Percentiles rank a stretch among this genome's conserved stretches.
Evolutionary conservation across 2,113 vertebrate species (phyloP).

Genomic region (Stegostoma tigrinum): DNA sequence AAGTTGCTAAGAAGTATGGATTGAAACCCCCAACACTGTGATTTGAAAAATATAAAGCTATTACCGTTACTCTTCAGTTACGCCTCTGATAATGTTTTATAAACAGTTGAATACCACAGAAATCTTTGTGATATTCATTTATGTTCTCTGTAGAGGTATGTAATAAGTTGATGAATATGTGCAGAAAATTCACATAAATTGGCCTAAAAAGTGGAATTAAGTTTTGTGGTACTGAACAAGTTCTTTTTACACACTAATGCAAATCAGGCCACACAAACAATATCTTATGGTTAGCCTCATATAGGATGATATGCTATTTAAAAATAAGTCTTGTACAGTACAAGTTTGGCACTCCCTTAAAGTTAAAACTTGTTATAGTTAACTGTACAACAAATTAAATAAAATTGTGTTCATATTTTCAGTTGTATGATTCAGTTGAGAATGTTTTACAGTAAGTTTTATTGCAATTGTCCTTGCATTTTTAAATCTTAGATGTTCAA

Average conservation of each 20-base stretch:
- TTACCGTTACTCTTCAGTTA: constrained; percentile 45
- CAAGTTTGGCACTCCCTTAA: constrained; percentile 20
- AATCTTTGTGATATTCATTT: constrained; percentile 57
- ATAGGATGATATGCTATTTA: not conserved
- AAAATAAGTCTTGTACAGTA: not conserved
- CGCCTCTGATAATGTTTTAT: constrained; percentile 49
- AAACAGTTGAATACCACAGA: constrained; percentile 58
- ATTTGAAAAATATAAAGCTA: constrained; percentile 45
- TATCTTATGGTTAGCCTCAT: constrained; percentile 47
- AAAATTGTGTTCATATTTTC: constrained; percentile 11
- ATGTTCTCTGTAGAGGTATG: constrained; percentile 59
- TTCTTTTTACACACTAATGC: constrained; percentile 40
- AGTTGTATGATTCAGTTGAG: too few species aligned
- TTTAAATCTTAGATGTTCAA: not conserved
- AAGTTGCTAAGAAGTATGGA: constrained; percentile 95
- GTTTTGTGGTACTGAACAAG: not conserved
- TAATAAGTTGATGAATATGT: constrained; percentile 55
- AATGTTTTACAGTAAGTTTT: constrained; percentile 16
- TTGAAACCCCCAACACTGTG: constrained; percentile 96
- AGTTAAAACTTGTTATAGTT: not conserved
- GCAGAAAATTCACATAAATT: constrained; percentile 28
- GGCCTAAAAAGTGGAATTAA: not conserved
- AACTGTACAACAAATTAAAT: not conserved
- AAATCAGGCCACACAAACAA: constrained; percentile 67
- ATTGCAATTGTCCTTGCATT: not conserved